Base-by-base conservation (phyloP, 2,888 invertebrate genomes). In the Amblyteles armatorius region DNA sequence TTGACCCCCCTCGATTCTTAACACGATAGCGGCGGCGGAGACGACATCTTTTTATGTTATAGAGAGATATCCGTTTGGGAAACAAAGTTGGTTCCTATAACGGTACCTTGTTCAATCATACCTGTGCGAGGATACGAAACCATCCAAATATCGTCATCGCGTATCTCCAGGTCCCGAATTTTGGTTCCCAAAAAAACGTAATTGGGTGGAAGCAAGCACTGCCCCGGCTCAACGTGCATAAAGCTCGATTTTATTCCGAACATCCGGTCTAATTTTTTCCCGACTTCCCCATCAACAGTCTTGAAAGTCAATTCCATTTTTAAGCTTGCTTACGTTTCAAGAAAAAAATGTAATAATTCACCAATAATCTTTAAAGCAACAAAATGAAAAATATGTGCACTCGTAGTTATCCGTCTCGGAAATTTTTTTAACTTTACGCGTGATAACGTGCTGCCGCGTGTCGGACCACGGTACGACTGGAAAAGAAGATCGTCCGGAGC, bases 71-170 rank as follows among this genome's bases (percentile, higher is more conserved):
- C 40, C 40, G 40, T 40, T 40, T 40, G 1, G 9, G 0, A 44
- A 44, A 40, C 36, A 77, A 78, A 33, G 44, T 67, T 52, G 29
- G 57, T 63, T 44, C 3, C 2, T 11, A 60, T 78, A 36, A 69
- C 16, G 67, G 7, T 16, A 44, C 16, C 4, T 44, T 1, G 2
- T 63, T 71, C 9, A 57, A 63, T 16, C 9, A 0, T 92, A 97
- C 98, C 98, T 89, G 98, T 98, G 90, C 98, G 96, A 0, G 98
- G 98, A 94, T 97, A 98, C 11, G 98, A 98, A 65, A 97, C 96
- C 93, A 98, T 95, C 97, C 98, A 98, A 0, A 98, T 96, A 92
- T 98, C 98, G 88, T 96, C 96, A 3, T 96, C 95, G 77, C 96
- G 94, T 2, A 98, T 96, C 78, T 96, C 95, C 92, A 98, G 95